Evolutionary conservation across 2,113 vertebrate species (phyloP), one percentile per base, ranked within the genome.

Genomic region (Chunga burmeisteri): DNA sequence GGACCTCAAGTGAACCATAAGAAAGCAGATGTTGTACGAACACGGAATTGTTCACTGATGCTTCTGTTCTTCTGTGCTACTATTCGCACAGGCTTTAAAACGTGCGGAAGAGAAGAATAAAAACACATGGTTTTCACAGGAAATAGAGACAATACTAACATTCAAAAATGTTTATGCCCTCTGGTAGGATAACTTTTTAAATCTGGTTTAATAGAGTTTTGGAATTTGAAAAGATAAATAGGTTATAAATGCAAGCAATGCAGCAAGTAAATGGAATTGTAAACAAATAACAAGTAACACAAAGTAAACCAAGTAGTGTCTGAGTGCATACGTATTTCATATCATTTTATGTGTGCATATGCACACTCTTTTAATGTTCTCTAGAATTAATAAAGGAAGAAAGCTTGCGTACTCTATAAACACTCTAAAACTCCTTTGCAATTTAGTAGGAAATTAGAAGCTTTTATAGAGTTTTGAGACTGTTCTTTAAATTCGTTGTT

Each of bases 41-140:
- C 95, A 94, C 30, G 2, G 87, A 93, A 93, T 95, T 95, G 84
- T 91, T 95, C 25, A 1, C 53, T 47, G 78, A 73, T 88, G 78
- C 91, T 78, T 95, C 87, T 96, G 74, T 84, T 94, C 62, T 85
- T 93, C 86, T 94, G 58, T 81, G 44, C 50, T 86, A 66, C 77
- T 96, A 26, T 93, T 89, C 6, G 7, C 53, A 1, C n/a, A 86
- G 67, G 47, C 84, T 94, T 91, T 95, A 95, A 96, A 91, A 88
- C 30, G n/a, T 63, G 82, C 46, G 70, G 81, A 80, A 85, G 47
- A 88, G 67, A 95, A 93, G 89, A 96, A 88, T 77, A 85, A 96
- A 95, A 94, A 3, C 93, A 96, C 91, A 95, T 97, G 94, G 53
- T 81, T 96, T 96, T 94, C 85, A 74, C 84, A 95, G 93, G 91